Base-by-base conservation (phyloP, 2,797 vertebrate species). In the Crossoptilon crossoptilon region DNA sequence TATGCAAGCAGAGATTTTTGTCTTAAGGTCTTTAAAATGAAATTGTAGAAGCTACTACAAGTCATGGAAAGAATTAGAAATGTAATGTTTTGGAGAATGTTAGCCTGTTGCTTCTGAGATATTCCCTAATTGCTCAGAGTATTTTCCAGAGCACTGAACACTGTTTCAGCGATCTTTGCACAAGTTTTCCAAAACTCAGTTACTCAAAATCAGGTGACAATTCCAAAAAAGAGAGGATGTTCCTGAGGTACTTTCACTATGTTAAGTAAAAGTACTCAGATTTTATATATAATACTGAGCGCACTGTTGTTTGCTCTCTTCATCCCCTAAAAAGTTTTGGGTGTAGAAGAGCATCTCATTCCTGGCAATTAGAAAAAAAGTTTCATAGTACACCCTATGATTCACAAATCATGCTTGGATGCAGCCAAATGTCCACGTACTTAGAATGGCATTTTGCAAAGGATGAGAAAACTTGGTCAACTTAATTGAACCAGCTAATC, bases 361-460 rank as follows among this genome's bases (percentile, higher is more conserved):
- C 29, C 49, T 72, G 53, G 86, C 53, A 80, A 64, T 51, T 37
- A 39, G 63, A 62, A 18, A 56, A n/a, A n/a, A 56, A n/a, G 55
- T 56, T 22, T 43, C 46, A 19, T 60, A 39, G 46, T 35, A 41
- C 29, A 63, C 39, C 41, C 58, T 53, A 9, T 86, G 91, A 93
- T 76, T 90, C 85, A 89, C 31, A 68, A 92, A 51, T 39, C 53
- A n/a, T 51, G 67, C 24, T 67, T 78, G 33, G 35, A 81, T 29
- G 11, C 78, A 81, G 48, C 23, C 73, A 84, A 60, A 31, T 1
- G 5, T 79, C 64, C 66, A 66, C 51, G 0, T 64, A 84, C 31
- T 88, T 62, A 58, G 44, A 90, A 91, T 33, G 8, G 70, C 37
- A 84, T 91, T 86, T 92, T 73, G 15, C 67, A 49, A 83, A 91